Percentiles rank a stretch among this genome's conserved stretches.
These are phyloP conservation scores for Leptinotarsa undecemlineata DNA, from an alignment of 1,140 invertebrate genomes.

Conservation along the genomic window DNA sequence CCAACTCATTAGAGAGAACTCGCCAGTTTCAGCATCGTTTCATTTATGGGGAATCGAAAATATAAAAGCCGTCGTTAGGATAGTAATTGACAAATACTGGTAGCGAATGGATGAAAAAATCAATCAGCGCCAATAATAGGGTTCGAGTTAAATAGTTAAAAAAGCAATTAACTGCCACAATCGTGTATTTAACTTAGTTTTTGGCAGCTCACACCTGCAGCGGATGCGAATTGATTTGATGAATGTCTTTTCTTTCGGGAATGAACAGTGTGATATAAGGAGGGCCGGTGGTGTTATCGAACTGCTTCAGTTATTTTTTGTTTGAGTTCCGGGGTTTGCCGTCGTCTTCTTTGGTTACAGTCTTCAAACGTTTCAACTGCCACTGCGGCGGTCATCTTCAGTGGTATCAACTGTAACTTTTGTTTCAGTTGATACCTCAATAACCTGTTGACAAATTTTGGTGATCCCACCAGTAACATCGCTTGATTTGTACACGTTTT, in stretches of 20 bases:
- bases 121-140: conserved; percentile 16
- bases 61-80: conserved; percentile 16
- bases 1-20: background rate
- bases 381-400: too few species aligned
- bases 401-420: too few species aligned
- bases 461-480: too few species aligned
- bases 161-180: conserved; percentile 17
- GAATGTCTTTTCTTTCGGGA: background rate
- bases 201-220: conserved; percentile 11
- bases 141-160: conserved; percentile 16
- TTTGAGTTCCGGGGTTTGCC: too few species aligned
- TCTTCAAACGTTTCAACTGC: too few species aligned
- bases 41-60: conserved; percentile 16
- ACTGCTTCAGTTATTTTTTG: too few species aligned
- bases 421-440: too few species aligned
- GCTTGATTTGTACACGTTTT: too few species aligned
- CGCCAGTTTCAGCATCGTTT: conserved; percentile 12
- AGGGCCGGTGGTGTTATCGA: too few species aligned
- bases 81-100: conserved; percentile 14
- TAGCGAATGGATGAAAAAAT: conserved; percentile 19
- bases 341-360: too few species aligned
- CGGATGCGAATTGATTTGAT: background rate
- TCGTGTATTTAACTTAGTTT: conserved; percentile 16
- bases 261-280: background rate
- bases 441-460: too few species aligned